Percentiles rank a stretch among this genome's conserved stretches.
phyloP scores from a whole-genome alignment of 2,113 vertebrate species.

The Urocolius indicus region DNA sequence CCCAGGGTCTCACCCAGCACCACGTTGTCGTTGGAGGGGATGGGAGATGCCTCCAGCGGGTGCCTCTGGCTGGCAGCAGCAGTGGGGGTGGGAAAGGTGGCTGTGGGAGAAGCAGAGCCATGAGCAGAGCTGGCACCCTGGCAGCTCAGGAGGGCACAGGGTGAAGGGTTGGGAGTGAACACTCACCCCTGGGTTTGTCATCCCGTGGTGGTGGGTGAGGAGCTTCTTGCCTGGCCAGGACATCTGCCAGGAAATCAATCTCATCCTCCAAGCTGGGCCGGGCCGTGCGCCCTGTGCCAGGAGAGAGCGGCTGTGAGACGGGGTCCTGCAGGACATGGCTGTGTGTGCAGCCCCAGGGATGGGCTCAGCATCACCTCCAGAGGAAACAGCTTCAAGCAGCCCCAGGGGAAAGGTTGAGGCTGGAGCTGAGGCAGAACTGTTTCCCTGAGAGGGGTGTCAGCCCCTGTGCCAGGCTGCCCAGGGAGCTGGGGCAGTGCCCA shows the following conservation, averaged over 20 bases:
- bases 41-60: conserved; percentile 68
- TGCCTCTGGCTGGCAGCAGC: conserved; percentile 51
- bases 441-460: no score
- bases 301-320: rapidly evolving
- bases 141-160: neutral
- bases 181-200: conserved; percentile 68
- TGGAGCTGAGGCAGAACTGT: no score
- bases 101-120: neutral
- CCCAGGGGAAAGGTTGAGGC: no score
- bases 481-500: no score
- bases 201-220: conserved; percentile 40
- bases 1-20: conserved; percentile 79
- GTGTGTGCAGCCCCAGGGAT: rapidly evolving
- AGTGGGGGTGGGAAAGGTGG: conserved; percentile 10
- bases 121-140: rapidly evolving
- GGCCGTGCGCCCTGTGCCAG: neutral
- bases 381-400: no score
- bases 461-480: no score
- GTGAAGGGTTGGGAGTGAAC: neutral
- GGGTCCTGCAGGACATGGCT: rapidly evolving
- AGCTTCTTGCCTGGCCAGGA: conserved; percentile 79
- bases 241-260: conserved; percentile 87
- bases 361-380: neutral
- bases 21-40: conserved; percentile 66
- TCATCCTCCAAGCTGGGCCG: conserved; percentile 83